These are phyloP conservation scores for Beris morrisii DNA, from an alignment of 2,888 invertebrate genomes.

Conservation along the genomic window DNA sequence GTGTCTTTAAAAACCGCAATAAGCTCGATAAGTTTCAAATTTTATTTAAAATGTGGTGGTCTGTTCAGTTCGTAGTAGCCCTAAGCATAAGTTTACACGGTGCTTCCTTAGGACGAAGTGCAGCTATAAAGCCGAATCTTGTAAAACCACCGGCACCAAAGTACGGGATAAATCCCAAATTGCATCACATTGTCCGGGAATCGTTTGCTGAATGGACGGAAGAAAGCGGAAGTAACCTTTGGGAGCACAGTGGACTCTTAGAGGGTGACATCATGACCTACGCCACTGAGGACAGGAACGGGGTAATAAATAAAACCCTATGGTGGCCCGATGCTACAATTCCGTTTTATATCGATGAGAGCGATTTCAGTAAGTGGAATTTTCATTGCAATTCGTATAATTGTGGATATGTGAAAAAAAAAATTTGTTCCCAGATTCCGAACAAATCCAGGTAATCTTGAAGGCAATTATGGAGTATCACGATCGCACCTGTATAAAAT, in stretches of 20 bases:
- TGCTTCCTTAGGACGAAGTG: slow-evolving; percentile 3
- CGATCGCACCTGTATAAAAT: slow-evolving; percentile 65
- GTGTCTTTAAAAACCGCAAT: no score
- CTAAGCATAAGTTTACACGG: no score
- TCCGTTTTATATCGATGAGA: slow-evolving; percentile 59
- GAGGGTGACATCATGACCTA: slow-evolving; percentile 66
- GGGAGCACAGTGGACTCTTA: slow-evolving; percentile 62
- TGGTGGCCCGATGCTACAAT: slow-evolving; percentile 61
- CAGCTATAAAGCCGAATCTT: slow-evolving; percentile 37
- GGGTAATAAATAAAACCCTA: slow-evolving; percentile 54
- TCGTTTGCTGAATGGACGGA: slow-evolving; percentile 27
- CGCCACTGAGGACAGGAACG: slow-evolving; percentile 53
- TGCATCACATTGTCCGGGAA: slow-evolving; percentile 42
- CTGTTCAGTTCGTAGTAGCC: no score
- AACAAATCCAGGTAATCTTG: slow-evolving; percentile 58
- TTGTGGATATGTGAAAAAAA: no score
- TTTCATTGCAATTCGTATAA: not conserved
- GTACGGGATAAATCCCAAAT: slow-evolving; percentile 49
- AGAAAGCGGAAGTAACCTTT: slow-evolving; percentile 57
- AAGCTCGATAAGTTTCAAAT: no score
- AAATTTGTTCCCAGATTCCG: slow-evolving; percentile 48
- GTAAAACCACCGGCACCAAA: slow-evolving; percentile 47
- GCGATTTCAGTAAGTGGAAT: slow-evolving; percentile 58
- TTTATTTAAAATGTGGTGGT: no score
- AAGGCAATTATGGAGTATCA: slow-evolving; percentile 64